A percentile compares a stretch with the other conserved stretches of the same genome.
Conservation (phyloP, 2,888 invertebrate species). For the Ferdinandea cuprea region DNA sequence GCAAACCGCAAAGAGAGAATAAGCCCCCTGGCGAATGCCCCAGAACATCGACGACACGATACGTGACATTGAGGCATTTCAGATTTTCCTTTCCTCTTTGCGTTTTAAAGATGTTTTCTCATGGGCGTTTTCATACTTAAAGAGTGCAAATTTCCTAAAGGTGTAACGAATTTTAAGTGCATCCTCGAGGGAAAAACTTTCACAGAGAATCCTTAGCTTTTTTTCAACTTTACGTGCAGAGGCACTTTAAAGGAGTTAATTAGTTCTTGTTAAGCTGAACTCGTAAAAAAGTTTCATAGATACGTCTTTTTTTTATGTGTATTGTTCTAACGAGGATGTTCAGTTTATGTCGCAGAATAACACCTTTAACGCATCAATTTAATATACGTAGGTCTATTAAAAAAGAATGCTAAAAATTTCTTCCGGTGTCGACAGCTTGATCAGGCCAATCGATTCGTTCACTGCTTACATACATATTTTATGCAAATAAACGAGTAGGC, state of each 20-base stretch:
- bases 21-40: constrained; percentile 21
- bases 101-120: constrained; percentile 6
- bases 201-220: too few relatives aligned
- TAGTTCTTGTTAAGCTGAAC: constrained; percentile 18
- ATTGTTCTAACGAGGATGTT: constrained; percentile 7
- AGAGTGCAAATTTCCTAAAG: constrained; percentile 42
- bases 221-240: not conserved
- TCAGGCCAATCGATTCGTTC: constrained; percentile 50
- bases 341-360: not conserved
- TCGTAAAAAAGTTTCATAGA: constrained; percentile 9
- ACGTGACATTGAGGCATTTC: constrained; percentile 34
- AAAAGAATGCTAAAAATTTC: constrained; percentile 23
- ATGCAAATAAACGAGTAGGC: not conserved
- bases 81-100: not conserved
- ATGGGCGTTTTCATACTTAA: constrained; percentile 25
- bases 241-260: constrained; percentile 46
- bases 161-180: constrained; percentile 43
- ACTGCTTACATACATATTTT: constrained; percentile 5
- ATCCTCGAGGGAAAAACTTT: constrained; percentile 13
- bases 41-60: constrained; percentile 2
- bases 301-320: not conserved
- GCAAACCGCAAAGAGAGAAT: constrained; percentile 24
- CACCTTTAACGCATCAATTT: constrained; percentile 1
- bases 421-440: constrained; percentile 36
- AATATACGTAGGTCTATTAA: not conserved